Evolutionary conservation across 2,113 vertebrate genomes (phyloP).

Genomic region (Deroptyus accipitrinus): DNA sequence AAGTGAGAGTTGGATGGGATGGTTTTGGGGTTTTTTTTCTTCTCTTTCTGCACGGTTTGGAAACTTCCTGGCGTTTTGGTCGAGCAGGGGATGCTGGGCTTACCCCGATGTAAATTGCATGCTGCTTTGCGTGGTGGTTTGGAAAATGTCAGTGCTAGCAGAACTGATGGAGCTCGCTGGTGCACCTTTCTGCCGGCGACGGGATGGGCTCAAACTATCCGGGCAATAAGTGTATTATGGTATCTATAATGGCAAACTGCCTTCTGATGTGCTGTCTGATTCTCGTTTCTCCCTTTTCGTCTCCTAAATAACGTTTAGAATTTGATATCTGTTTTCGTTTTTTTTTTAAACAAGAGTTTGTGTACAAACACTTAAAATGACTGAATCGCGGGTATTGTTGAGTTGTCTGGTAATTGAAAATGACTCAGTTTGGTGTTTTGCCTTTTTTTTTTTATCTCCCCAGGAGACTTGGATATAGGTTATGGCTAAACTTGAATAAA

Average conservation of each 20-base stretch:
- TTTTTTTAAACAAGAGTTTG: background rate
- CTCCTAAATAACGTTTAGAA: conserved; percentile 23
- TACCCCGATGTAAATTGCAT: background rate
- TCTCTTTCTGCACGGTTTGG: background rate
- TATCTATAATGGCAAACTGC: background rate
- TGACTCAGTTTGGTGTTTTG: background rate
- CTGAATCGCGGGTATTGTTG: accelerated
- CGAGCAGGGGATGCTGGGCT: background rate
- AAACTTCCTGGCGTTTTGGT: background rate
- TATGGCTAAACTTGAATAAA: background rate
- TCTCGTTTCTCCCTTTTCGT: background rate
- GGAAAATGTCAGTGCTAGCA: background rate
- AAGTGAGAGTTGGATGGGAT: background rate
- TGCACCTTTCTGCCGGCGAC: background rate
- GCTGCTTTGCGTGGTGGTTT: background rate
- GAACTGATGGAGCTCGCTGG: background rate
- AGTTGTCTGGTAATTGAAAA: background rate
- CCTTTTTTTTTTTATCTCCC: background rate
- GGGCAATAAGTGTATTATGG: background rate
- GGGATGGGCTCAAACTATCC: background rate
- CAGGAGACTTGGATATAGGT: background rate
- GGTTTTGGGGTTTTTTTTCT: accelerated
- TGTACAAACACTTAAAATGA: background rate
- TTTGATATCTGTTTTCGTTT: background rate
- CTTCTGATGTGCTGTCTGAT: background rate